Evolutionary conservation across 2,113 vertebrate species (phyloP), one percentile per base, ranked within the genome.

Genomic region (Herpetotheres cachinnans): DNA sequence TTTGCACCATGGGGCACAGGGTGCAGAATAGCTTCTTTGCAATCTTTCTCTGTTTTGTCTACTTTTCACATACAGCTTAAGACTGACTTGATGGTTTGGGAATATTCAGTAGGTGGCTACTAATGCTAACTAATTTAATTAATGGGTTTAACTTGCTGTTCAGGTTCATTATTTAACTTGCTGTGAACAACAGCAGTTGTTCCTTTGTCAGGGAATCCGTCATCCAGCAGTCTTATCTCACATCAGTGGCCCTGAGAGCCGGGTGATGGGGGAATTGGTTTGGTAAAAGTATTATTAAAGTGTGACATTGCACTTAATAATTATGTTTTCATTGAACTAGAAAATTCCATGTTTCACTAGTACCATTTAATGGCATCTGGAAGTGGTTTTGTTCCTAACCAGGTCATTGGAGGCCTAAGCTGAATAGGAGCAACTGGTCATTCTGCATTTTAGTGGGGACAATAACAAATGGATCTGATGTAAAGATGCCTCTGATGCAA

Each of bases 181-280:
- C 38, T 77, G 71, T 49, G 62, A 94, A 93, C 52, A 92, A 63
- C 61, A 82, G 63, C 55, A 77, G 74, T 91, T 94, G 50, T 62
- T 96, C 46, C 67, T 42, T 93, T 92, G 79, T 90, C 50, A 70
- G 87, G 66, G 67, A 93, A 87, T 96, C 85, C 90, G 76, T 83
- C 74, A 83, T 65, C 59, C 66, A 87, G 42, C 34, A 73, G 36
- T 56, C 74, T 95, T 94, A 91, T 85, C 80, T 80, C 62, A 30
- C 0, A 0, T 47, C 82, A 76, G 4, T 69, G 58, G 74, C 36
- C 85, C 71, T 90, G 62, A 82, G 66, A 92, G 62, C 79, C 4
- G 3, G 71, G 54, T 56, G 76, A 78, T 83, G 54, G 11, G 40
- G 46, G 54, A 92, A 70, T 69, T 73, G 7, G 18, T 66, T 89